Evolutionary conservation across 2,888 invertebrate genomes (phyloP), one percentile per base, ranked within the genome.

Genomic region (Megastigmus dorsalis): DNA sequence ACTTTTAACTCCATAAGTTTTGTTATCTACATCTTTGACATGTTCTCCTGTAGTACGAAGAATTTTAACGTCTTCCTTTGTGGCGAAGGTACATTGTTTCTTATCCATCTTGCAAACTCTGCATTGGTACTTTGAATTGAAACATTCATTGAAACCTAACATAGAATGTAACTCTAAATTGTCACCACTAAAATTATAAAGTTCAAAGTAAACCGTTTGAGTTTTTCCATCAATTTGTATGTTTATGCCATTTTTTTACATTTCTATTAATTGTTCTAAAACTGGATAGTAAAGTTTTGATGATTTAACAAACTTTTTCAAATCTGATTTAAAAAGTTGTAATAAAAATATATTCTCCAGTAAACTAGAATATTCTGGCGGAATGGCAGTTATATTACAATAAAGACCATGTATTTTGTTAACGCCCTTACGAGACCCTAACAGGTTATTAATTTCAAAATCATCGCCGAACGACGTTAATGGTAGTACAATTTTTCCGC

Each of bases 261-360:
- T 41, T 7, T 66, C 66, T n/a, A 41, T 18, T n/a, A 66, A 26
- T n/a, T n/a, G n/a, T n/a, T n/a, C n/a, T n/a, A n/a, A n/a, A n/a
- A n/a, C n/a, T n/a, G n/a, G n/a, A n/a, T 55, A 52, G 2, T 28
- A 66, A 7, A 66, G 15, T 66, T 66, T 41, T 1, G 3, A 28
- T n/a, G 4, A 2, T 13, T 26, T 23, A 41, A 41, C 18, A n/a
- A 43, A 38, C 15, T 66, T 66, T 55, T 66, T 66, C 15, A 54
- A 54, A 4, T 52, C 3, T 41, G 66, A 66, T 41, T 18, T 52
- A n/a, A n/a, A 13, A 2, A 66, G 7, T 38, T 66, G 66, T 28
- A 66, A 10, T 41, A 66, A 26, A 66, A 54, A 66, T 38, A 66
- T 66, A 15, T 66, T 66, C 7, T 66, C 41, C 10, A 66, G 30